A percentile compares a stretch with the other conserved stretches of the same genome.
Evolutionary conservation across 2,888 invertebrate species (phyloP).

Genomic region (Catonia carolina): DNA sequence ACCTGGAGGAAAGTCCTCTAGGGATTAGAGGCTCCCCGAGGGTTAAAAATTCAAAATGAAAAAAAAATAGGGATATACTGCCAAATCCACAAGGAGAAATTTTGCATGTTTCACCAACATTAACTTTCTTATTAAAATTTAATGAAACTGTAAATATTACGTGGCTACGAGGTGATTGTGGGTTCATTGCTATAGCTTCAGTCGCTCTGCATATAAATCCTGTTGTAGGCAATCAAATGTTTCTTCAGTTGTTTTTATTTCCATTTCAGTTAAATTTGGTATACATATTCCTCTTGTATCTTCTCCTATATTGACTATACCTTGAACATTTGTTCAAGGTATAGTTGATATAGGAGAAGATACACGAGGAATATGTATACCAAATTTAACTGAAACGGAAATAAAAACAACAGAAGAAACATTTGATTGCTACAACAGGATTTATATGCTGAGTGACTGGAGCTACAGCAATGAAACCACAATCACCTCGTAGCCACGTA

Average conservation of each 20-base stretch:
- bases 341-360: constrained; percentile 79
- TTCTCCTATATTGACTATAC: constrained; percentile 74
- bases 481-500: constrained; percentile 84
- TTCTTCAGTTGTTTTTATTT: constrained; percentile 55
- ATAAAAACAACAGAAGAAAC: constrained; percentile 60
- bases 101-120: no score
- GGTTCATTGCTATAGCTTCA: constrained; percentile 88
- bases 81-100: no score
- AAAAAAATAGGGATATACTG: no score
- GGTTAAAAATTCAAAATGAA: no score
- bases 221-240: constrained; percentile 53
- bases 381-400: constrained; percentile 56
- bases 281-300: constrained; percentile 51
- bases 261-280: constrained; percentile 55
- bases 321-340: constrained; percentile 71
- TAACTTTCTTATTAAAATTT: constrained; percentile 49
- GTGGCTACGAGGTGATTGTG: constrained; percentile 80
- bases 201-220: constrained; percentile 74
- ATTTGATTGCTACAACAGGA: constrained; percentile 66
- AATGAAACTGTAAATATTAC: constrained; percentile 79
- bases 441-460: constrained; percentile 73
- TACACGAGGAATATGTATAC: constrained; percentile 44
- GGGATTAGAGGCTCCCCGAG: no score
- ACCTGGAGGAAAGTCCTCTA: no score
- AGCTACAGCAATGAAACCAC: constrained; percentile 86